A percentile compares a stretch with the other conserved stretches of the same genome.
These are phyloP conservation scores for Lota lota DNA, from an alignment of 2,113 vertebrate genomes.

Conservation along the genomic window DNA sequence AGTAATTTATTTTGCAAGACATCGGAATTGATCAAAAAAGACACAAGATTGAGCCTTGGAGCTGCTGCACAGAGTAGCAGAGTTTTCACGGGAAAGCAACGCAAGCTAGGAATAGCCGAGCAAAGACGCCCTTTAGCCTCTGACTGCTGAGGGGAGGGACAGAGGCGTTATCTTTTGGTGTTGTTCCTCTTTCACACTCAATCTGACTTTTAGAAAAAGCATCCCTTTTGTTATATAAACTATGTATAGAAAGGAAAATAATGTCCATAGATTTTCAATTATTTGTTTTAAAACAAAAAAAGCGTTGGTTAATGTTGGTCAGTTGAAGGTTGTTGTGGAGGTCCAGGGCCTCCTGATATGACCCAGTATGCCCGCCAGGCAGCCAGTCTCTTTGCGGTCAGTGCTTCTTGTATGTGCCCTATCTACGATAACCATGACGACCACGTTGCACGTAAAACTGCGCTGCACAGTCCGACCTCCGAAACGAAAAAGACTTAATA, in stretches of 20 bases:
- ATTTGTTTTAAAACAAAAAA: constrained; percentile 70
- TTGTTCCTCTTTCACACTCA: constrained; percentile 83
- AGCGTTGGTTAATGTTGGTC: constrained; percentile 62
- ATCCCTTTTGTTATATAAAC: constrained; percentile 75
- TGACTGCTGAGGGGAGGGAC: constrained; percentile 69
- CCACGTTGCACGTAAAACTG: constrained; percentile 50
- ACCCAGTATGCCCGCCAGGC: too few species aligned
- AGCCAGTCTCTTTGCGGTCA: constrained; percentile 36
- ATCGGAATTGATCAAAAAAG: constrained; percentile 61
- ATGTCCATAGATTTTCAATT: constrained; percentile 70
- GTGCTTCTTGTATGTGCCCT: constrained; percentile 70
- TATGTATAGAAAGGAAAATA: constrained; percentile 67
- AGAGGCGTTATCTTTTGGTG: constrained; percentile 64
- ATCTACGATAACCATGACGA: constrained; percentile 69
- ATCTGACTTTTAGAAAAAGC: constrained; percentile 63
- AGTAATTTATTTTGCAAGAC: constrained; percentile 66
- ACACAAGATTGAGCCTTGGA: constrained; percentile 64
- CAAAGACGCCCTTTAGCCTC: constrained; percentile 33
- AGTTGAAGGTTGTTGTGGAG: constrained; percentile 59
- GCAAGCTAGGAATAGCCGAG: constrained; percentile 59
- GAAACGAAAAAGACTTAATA: constrained; percentile 53
- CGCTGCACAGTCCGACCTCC: constrained; percentile 67
- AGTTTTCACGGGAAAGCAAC: constrained; percentile 66
- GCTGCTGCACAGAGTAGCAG: constrained; percentile 54
- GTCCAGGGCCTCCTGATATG: constrained; percentile 66